Evolutionary conservation across 2,888 invertebrate genomes (phyloP).

Genomic region (Tenthredo amoena): DNA sequence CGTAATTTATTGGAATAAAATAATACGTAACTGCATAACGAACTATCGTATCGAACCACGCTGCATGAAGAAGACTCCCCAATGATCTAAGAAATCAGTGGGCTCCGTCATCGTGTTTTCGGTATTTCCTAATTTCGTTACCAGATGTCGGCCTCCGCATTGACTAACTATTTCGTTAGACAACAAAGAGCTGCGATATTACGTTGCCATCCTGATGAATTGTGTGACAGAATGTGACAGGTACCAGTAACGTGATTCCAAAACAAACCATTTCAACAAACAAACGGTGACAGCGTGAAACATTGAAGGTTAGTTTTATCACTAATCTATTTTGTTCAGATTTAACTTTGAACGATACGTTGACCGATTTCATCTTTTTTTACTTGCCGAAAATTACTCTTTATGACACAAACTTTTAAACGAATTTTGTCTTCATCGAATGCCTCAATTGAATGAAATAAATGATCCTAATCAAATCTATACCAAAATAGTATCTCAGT

Average conservation of each 20-base stretch:
- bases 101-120: no score
- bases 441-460: not conserved
- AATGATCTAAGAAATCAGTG: no score
- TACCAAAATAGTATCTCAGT: not conserved
- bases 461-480: not conserved
- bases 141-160: not conserved
- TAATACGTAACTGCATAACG: no score
- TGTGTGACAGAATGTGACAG: not conserved
- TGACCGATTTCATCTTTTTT: not conserved
- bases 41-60: not conserved
- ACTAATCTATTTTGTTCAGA: not conserved
- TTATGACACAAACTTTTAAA: not conserved
- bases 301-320: not conserved
- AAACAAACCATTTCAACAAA: not conserved
- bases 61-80: no score
- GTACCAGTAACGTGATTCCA: not conserved
- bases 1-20: no score
- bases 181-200: not conserved
- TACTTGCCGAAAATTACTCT: not conserved
- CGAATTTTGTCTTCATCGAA: no score
- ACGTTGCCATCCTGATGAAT: not conserved
- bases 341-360: not conserved
- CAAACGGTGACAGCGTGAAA: not conserved
- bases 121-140: no score
- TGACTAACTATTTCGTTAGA: not conserved